Evolutionary conservation across 2,888 invertebrate genomes (phyloP).

Genomic region (Parochlus steinenii): DNA sequence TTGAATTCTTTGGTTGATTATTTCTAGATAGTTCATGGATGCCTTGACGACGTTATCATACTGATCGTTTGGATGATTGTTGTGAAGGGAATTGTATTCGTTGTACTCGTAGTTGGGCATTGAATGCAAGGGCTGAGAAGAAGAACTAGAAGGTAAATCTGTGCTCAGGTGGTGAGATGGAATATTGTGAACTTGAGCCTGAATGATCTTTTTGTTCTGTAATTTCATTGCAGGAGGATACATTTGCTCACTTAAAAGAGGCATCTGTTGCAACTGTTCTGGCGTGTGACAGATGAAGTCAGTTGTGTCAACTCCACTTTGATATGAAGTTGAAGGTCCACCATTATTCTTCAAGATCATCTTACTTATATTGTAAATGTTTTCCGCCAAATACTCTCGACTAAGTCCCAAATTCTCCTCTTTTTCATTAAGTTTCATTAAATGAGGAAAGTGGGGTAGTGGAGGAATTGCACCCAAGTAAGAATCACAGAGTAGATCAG

Average conservation of each 20-base stretch:
- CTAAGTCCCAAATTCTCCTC: conserved; percentile 8
- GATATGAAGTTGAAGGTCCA: neutral
- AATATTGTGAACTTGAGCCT: conserved; percentile 10
- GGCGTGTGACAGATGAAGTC: conserved; percentile 5
- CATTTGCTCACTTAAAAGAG: conserved; percentile 5
- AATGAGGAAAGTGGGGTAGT: neutral
- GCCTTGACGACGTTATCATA: conserved; percentile 6
- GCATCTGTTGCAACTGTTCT: conserved; percentile 3
- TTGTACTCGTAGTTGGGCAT: neutral
- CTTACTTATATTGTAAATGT: conserved; percentile 11
- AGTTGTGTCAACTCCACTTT: neutral
- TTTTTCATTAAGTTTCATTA: no score
- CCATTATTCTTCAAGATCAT: conserved; percentile 9
- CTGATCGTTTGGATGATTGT: conserved; percentile 5
- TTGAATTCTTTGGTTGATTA: conserved; percentile 12
- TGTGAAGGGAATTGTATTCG: neutral
- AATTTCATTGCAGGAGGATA: conserved; percentile 1
- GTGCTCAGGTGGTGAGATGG: neutral
- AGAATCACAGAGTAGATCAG: no score
- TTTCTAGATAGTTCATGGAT: conserved; percentile 11
- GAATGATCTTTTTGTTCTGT: conserved; percentile 6
- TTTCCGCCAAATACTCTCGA: conserved; percentile 10
- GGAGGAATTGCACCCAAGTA: neutral
- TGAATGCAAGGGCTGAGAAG: neutral
- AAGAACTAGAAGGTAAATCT: neutral